Evolutionary conservation across 64 coral and sea anemone genomes (phyloP).

Genomic region (Montipora efflorescens): DNA sequence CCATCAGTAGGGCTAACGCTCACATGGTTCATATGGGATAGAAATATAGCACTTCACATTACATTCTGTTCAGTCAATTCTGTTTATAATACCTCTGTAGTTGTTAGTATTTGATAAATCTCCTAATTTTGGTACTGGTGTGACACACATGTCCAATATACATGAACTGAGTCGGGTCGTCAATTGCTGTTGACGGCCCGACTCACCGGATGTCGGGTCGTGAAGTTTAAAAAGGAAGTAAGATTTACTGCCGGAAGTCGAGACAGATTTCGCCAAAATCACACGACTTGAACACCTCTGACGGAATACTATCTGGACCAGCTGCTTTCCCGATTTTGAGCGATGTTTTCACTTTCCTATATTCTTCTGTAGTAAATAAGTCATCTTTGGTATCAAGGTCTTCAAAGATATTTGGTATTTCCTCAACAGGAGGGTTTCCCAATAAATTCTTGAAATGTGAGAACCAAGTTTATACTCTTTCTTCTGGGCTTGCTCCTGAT

Average conservation of each 20-base stretch:
- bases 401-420: not conserved
- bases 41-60: too few species aligned
- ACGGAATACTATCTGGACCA: conserved; percentile 19
- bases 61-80: too few species aligned
- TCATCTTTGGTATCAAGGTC: conserved; percentile 19
- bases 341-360: conserved; percentile 23
- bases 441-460: conserved; percentile 36
- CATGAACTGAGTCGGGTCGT: too few species aligned
- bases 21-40: too few species aligned
- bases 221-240: too few species aligned
- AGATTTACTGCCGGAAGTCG: too few species aligned
- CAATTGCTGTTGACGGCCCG: too few species aligned
- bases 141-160: not conserved
- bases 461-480: too few species aligned
- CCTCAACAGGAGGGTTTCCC: conserved; percentile 22
- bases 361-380: conserved; percentile 30
- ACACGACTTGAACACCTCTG: conserved; percentile 36
- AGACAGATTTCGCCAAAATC: conserved; percentile 15
- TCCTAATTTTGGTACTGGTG: conserved; percentile 34
- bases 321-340: conserved; percentile 20
- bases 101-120: not conserved
- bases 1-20: too few species aligned
- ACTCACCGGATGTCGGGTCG: too few species aligned
- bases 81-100: conserved; percentile 29
- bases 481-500: conserved; percentile 6